Evolutionary conservation across 2,113 vertebrate genomes (phyloP).

Genomic region (Cinclus cinclus): DNA sequence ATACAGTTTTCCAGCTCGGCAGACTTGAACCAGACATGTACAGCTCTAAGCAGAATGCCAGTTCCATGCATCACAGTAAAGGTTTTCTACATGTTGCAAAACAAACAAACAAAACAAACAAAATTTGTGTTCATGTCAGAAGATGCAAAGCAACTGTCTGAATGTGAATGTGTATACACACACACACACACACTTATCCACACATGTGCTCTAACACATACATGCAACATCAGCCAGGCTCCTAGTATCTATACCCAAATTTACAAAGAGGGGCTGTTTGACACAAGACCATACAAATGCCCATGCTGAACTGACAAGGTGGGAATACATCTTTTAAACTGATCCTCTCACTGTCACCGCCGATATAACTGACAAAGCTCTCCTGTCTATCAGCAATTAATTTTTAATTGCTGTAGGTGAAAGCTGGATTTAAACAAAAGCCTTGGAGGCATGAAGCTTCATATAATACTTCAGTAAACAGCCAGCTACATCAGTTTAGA

Average conservation of each 20-base stretch:
- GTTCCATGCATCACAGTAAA: background rate
- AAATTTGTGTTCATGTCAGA: background rate
- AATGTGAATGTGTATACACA: background rate
- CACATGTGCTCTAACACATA: background rate
- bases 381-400: background rate
- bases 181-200: background rate
- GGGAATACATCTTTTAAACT: background rate
- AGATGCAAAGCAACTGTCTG: background rate
- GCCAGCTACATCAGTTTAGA: background rate
- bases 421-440: background rate
- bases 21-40: background rate
- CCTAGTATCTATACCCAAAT: background rate
- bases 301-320: background rate
- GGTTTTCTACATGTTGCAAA: background rate
- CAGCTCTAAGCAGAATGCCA: background rate
- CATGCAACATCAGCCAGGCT: background rate
- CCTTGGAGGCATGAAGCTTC: background rate
- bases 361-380: background rate
- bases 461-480: background rate
- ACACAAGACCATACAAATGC: background rate
- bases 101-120: background rate
- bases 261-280: background rate
- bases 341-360: background rate
- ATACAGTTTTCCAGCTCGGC: background rate
- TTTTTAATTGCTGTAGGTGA: background rate